These are phyloP conservation scores for Temnothorax curvispinosus DNA, from an alignment of 1,140 invertebrate genomes.

Conservation along the genomic window DNA sequence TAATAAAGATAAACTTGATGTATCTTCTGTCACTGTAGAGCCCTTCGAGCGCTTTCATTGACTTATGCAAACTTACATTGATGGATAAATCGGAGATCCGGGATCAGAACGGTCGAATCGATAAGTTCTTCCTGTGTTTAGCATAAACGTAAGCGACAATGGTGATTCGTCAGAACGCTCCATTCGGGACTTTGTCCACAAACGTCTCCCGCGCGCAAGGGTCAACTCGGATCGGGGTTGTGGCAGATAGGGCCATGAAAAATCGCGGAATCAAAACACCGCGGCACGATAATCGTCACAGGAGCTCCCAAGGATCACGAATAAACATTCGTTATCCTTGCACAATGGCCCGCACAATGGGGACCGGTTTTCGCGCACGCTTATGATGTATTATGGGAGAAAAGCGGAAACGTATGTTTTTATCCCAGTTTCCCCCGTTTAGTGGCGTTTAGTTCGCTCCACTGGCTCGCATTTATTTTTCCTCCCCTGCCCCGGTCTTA, in stretches of 20 bases:
- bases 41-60: neutral
- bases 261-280: constrained; percentile 77
- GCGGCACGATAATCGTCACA: constrained; percentile 52
- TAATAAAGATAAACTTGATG: neutral
- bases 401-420: constrained; percentile 84
- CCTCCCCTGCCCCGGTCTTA: constrained; percentile 12
- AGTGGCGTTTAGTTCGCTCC: constrained; percentile 82
- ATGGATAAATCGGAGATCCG: neutral
- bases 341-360: constrained; percentile 78
- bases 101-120: neutral
- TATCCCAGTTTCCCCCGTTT: constrained; percentile 83
- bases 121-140: constrained; percentile 43
- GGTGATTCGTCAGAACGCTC: constrained; percentile 29
- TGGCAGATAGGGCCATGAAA: constrained; percentile 50
- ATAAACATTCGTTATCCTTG: constrained; percentile 80
- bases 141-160: constrained; percentile 55
- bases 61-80: constrained; percentile 10
- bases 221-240: neutral
- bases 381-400: constrained; percentile 83
- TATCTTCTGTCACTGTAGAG: neutral
- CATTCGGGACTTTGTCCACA: constrained; percentile 5
- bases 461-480: constrained; percentile 80
- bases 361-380: constrained; percentile 77
- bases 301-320: constrained; percentile 62
- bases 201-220: neutral